Evolutionary conservation across 2,113 vertebrate genomes (phyloP), one percentile per base, ranked within the genome.

Genomic region (Sciurus niger): DNA sequence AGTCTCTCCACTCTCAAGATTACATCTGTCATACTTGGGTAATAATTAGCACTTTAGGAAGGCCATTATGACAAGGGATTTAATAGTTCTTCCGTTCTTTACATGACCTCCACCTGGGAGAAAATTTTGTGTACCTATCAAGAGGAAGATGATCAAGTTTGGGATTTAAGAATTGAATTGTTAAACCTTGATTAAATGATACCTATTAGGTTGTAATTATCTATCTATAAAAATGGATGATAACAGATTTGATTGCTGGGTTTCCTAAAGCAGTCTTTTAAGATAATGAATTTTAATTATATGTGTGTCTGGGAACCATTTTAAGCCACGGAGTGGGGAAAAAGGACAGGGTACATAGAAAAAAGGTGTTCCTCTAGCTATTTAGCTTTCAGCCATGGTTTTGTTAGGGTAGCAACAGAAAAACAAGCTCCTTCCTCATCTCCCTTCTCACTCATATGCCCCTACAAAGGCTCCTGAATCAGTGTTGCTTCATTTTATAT

Each of bases 261-360:
- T 93, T 98, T 97, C 87, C 87, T 97, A 89, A 97, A 95, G 95
- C 86, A 93, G 63, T 94, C 78, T 96, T 97, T 94, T 95, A 96
- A 87, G 87, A 95, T 97, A 92, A 96, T 97, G 84, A 95, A 93
- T 97, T 96, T 97, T 95, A 97, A 96, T 97, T 97, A 79, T 70
- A 58, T 7, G 9, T 95, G 91, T 97, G 74, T 86, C 84, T 93
- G 73, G 90, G 96, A 96, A 93, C 89, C 65, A 94, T 97, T 97
- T 95, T 84, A 96, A 96, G 48, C 89, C 63, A 93, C 55, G 53
- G 37, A 79, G 40, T 53, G 12, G 70, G 67, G 16, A 63, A 87
- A 93, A 96, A 93, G 67, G 83, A 80, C 86, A 85, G 91, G 53
- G 37, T 63, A 53, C 87, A 74, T 74, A 91, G 93, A 43, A 84